Base-by-base conservation (phyloP, 2,113 vertebrate genomes). In the Corynorhinus townsendii region DNA sequence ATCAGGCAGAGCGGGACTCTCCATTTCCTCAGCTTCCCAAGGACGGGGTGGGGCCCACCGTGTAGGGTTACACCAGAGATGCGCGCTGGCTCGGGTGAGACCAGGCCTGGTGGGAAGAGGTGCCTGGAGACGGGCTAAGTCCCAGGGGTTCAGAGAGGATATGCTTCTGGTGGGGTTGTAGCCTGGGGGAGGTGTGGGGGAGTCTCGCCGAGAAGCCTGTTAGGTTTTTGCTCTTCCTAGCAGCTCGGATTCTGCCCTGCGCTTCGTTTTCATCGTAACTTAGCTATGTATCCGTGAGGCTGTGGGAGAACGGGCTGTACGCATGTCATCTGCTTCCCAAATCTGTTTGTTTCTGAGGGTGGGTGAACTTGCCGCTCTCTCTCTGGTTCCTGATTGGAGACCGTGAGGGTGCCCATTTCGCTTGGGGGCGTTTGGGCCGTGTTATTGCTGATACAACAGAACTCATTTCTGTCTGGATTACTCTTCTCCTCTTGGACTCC, bases 11-110 rank as follows among this genome's bases (percentile, higher is more conserved):
- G 30, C 19, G 17, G 17, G 68, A 5, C 45, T 66, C 9, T 30
- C 35, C 7, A 1, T 33, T 52, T 47, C 59, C 11, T 20, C 11
- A 22, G 33, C 43, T 90, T 73, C 33, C 28, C 0, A 0, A 26
- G 47, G 28, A 52, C 69, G 17, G 79, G 7, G 43, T n/a, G 35
- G 45, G 40, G 11, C 40, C 64, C 35, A 3, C 35, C 5, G 7
- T 40, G 45, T 22, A 0, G 30, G 47, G 35, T 16, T 54, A 69
- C 19, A 15, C 14, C 17, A 2, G 89, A 38, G 10, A 0, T 9
- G 20, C 35, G 11, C 19, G 0, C 66, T 49, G 52, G n/a, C 33
- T 3, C 17, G 4, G 12, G 9, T 0, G 11, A 20, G 40, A 8
- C 72, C 40, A 7, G 5, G 12, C 33, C 40, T 68, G 33, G 15